A percentile compares a stretch with the other conserved stretches of the same genome.
Evolutionary conservation across 2,113 vertebrate species (phyloP).

Genomic region (Beaufortia kweichowensis): DNA sequence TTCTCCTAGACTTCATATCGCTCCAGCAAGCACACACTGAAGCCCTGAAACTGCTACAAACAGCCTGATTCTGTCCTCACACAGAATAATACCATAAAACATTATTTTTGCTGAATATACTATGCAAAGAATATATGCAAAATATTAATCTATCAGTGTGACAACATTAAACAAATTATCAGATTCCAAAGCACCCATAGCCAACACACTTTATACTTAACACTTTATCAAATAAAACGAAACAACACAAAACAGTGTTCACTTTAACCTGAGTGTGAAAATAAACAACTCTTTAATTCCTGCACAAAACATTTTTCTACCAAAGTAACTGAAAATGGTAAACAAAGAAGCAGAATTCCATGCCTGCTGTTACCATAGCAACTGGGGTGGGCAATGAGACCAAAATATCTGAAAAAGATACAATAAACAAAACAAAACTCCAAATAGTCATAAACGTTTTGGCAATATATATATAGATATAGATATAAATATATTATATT

Average conservation of each 20-base stretch:
- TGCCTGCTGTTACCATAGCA: conserved; percentile 35
- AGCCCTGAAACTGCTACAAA: not conserved
- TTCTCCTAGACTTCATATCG: not conserved
- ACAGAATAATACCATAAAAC: not conserved
- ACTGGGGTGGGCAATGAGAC: not conserved
- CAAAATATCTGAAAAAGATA: not conserved
- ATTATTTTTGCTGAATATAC: not conserved
- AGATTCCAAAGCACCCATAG: not conserved
- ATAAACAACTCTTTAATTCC: not conserved
- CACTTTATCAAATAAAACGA: too few relatives aligned
- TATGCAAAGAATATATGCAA: not conserved
- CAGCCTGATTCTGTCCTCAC: too few relatives aligned
- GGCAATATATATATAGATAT: too few relatives aligned
- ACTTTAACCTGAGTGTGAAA: not conserved
- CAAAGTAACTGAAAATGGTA: conserved; percentile 8
- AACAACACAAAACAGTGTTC: not conserved
- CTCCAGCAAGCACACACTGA: not conserved
- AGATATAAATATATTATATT: too few relatives aligned
- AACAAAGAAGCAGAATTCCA: conserved; percentile 17
- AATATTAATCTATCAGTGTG: too few relatives aligned
- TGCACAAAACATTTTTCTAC: not conserved
- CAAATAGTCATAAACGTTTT: too few relatives aligned
- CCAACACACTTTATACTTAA: not conserved
- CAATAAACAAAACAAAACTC: too few relatives aligned
- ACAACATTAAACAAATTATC: too few relatives aligned